Base-by-base conservation (phyloP, 1,140 invertebrate genomes). In the Drosophila varians region DNA sequence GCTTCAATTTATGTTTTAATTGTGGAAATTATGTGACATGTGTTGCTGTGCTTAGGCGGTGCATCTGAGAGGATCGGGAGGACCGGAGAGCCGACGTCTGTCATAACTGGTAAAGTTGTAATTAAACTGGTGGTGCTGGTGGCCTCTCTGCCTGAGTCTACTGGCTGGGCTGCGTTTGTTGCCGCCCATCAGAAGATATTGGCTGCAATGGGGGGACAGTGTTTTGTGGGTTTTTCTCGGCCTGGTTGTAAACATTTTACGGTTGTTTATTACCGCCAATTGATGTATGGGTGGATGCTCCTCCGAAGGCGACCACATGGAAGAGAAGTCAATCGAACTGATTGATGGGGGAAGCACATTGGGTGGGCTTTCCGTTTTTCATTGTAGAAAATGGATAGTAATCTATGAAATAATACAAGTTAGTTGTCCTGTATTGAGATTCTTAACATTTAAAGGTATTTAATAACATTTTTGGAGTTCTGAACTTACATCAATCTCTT, bases 1-100 rank as follows among this genome's bases (percentile, higher is more conserved):
- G 73, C 82, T 77, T 80, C 73, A 87, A 79, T 86, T 77, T 87
- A 87, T 82, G 82, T 80, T 86, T 87, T 86, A 87, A 86, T 87
- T 86, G 82, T 86, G 73, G 55, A 86, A 82, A 86, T 86, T 86
- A 86, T 84, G 77, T 87, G 82, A 82, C 82, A 87, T 77, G 77
- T 65, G 72, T 64, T 77, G 74, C 46, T 45, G 61, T 42, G 69
- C 54, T 31, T 47, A 16, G 53, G 53, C 64, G 64, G 66, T 23
- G 61, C 42, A 48, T 70, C 62, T 62, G 58, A 62, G 60, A 65
- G 60, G 45, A 26, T 19, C 60, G 36, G 16, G 11, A 23, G 25
- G 60, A 34, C 18, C 36, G 62, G 31, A 66, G 49, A 65, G 54
- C 64, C 65, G 68, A 46, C 77, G 79, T 72, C 80, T 84, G 71